These are phyloP conservation scores for Lepidocolaptes lacrymiger DNA, from an alignment of 2,797 vertebrate species.

Conservation along the genomic window DNA sequence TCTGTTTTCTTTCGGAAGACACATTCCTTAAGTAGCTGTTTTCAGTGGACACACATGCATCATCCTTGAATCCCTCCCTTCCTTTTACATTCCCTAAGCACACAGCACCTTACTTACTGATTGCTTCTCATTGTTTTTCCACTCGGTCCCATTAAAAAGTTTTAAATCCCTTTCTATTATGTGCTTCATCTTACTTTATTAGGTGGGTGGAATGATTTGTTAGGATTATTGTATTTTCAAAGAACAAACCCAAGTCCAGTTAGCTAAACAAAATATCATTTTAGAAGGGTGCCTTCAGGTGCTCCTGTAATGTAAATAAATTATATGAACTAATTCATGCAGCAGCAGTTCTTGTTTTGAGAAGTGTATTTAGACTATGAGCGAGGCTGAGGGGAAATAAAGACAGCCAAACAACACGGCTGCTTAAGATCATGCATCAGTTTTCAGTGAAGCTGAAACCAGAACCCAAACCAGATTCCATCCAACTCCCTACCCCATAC, in stretches of 20 bases:
- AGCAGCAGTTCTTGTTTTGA: slow-evolving; percentile 13
- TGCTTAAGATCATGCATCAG: not conserved
- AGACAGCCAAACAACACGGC: not conserved
- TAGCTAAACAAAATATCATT: slow-evolving; percentile 8
- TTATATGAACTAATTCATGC: not conserved
- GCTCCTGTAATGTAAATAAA: slow-evolving; percentile 46
- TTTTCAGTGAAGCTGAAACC: not conserved
- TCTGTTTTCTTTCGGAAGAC: not conserved
- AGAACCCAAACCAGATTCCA: not conserved
- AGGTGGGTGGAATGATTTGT: slow-evolving; percentile 34
- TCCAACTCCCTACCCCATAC: not conserved
- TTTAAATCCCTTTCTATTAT: not conserved
- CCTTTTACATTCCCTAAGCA: not conserved
- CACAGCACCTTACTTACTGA: not conserved
- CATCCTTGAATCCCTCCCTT: not conserved
- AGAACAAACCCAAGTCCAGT: slow-evolving; percentile 21
- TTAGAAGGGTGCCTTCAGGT: slow-evolving; percentile 32
- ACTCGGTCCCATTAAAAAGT: not conserved
- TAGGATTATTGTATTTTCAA: slow-evolving; percentile 18
- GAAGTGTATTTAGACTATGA: not conserved
- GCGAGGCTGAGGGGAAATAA: not conserved
- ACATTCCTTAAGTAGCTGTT: not conserved
- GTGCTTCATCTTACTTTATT: slow-evolving; percentile 7
- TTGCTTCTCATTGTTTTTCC: slow-evolving; percentile 13
- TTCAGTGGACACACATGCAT: not conserved